Base-by-base conservation (phyloP, 2,888 invertebrate genomes). In the Cataglyphis albicans region DNA sequence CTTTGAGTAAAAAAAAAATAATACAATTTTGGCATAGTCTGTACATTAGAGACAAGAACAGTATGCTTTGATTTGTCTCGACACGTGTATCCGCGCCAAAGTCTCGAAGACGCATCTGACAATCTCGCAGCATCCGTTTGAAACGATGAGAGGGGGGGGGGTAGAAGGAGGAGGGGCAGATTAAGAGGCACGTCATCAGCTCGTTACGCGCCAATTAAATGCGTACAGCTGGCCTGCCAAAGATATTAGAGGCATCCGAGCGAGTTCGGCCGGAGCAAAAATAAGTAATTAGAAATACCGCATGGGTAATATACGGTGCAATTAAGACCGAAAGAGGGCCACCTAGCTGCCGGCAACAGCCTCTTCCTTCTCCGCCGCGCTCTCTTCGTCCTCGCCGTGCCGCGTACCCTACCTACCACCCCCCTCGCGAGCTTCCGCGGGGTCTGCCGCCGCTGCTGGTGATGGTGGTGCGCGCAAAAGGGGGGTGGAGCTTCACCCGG, bases 291-390 rank as follows among this genome's bases (percentile, higher is more conserved):
- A 94, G 92, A 94, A 93, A 93, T 93, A 92, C 92, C 93, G 91
- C 94, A 93, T 94, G 93, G 94, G 94, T 94, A 94, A 94, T 94
- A 93, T 93, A 94, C 93, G 93, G 91, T 89, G 94, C 93, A 94
- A 94, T 94, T 94, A 94, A 94, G 93, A 92, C 92, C 92, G 90
- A 93, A 93, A 93, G 92, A 92, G 92, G 91, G 92, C 93, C 91
- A 94, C 91, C 93, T 93, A 93, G 92, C 89, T 87, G 89, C 89
- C 87, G 85, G 86, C 87, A 90, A 84, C 86, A 86, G 84, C 82
- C 85, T 80, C 87, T 84, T 78, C 68, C 70, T 80, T 86, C 88
- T 82, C 84, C 87, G 72, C 87, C 87, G 81, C 81, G 84, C 86
- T 86, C 88, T 86, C 91, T 90, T 87, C 86, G 84, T 87, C 90